Percentiles rank a stretch among this genome's conserved stretches.
phyloP scores from a whole-genome alignment of 2,797 vertebrate species.

The Manis pentadactyla region DNA sequence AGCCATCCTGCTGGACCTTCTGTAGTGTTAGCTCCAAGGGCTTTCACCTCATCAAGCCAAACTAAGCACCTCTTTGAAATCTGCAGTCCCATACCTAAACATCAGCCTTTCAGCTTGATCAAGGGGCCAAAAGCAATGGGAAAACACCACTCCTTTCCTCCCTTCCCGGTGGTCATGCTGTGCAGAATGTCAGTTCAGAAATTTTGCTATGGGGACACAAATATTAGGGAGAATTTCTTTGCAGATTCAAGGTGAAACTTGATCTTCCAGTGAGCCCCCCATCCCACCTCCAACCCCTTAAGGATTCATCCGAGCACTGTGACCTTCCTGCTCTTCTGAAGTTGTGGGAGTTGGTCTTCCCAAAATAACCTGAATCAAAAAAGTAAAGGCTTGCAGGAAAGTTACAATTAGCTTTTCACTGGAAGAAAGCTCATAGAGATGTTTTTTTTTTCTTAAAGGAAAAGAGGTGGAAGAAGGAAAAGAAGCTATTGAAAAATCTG shows the following conservation, averaged over 20 bases:
- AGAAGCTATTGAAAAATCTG: background rate
- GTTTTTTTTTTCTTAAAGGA: background rate
- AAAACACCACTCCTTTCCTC: background rate
- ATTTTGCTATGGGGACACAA: background rate
- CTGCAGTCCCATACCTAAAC: background rate
- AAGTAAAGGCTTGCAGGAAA: constrained; percentile 55
- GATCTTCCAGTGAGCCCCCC: background rate
- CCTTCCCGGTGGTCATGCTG: background rate
- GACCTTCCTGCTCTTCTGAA: constrained; percentile 46
- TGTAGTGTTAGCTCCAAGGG: background rate
- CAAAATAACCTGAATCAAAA: constrained; percentile 60
- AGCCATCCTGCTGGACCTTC: background rate
- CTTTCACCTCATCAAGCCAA: background rate
- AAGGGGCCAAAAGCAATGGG: background rate
- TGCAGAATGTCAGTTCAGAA: background rate
- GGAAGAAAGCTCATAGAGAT: constrained; percentile 45
- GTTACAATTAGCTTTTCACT: constrained; percentile 72
- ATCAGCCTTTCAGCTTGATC: background rate
- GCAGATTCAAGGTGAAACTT: background rate
- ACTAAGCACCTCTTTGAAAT: background rate
- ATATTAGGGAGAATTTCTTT: background rate
- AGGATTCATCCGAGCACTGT: background rate
- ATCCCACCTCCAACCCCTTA: background rate
- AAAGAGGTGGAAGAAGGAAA: constrained; percentile 48
- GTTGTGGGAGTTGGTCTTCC: constrained; percentile 56